Percentiles rank a stretch among this genome's conserved stretches.
These are phyloP conservation scores for Novumbra hubbsi DNA, from an alignment of 2,797 vertebrate genomes.

Conservation along the genomic window DNA sequence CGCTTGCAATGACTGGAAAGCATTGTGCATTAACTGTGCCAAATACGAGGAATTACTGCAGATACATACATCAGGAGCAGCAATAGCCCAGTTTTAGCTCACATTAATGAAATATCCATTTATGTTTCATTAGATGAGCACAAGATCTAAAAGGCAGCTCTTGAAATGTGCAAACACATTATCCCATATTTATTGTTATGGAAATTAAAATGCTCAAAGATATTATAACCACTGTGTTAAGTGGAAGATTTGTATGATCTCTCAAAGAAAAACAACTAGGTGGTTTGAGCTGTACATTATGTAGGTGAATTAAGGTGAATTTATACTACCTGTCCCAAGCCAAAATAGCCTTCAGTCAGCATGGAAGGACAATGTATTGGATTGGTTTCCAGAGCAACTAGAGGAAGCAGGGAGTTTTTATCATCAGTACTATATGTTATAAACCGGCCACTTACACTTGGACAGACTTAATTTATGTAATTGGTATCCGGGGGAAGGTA, in stretches of 20 bases:
- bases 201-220: constrained; percentile 50
- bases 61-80: constrained; percentile 39
- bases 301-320: constrained; percentile 49
- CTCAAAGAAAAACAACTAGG: constrained; percentile 45
- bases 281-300: constrained; percentile 48
- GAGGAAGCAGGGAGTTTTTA: constrained; percentile 6
- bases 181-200: constrained; percentile 45
- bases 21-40: constrained; percentile 47
- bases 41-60: constrained; percentile 40
- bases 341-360: constrained; percentile 21
- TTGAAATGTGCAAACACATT: constrained; percentile 31
- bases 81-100: constrained; percentile 16
- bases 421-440: background rate
- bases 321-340: constrained; percentile 45
- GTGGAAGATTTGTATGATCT: constrained; percentile 52
- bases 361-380: constrained; percentile 6
- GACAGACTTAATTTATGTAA: background rate
- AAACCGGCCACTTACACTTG: constrained; percentile 15
- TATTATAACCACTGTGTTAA: constrained; percentile 44
- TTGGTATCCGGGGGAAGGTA: too few species aligned
- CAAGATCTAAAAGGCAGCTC: constrained; percentile 36
- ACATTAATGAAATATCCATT: constrained; percentile 47
- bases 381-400: constrained; percentile 16
- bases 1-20: constrained; percentile 37
- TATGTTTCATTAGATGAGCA: constrained; percentile 51